Conservation (phyloP, 1,140 invertebrate species). For the Cheumatopsyche charites region DNA sequence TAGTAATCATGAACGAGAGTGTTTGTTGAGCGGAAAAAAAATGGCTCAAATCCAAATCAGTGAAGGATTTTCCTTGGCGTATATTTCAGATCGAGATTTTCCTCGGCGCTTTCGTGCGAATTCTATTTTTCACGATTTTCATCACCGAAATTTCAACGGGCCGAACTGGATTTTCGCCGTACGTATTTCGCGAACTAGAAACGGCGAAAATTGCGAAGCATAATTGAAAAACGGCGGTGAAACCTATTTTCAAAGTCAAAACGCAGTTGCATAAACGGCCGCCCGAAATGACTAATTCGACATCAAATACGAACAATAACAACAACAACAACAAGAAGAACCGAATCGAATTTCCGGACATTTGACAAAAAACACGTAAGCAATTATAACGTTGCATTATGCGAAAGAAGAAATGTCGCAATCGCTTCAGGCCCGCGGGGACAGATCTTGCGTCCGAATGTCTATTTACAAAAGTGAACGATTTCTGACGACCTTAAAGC, state of each 20-base stretch:
- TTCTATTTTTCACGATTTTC: too few species aligned
- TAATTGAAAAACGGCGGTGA: not conserved
- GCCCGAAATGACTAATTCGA: constrained; percentile 10
- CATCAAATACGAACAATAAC: not conserved
- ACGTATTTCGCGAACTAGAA: too few species aligned
- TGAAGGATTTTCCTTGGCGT: constrained; percentile 16
- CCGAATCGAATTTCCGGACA: not conserved
- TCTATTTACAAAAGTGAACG: not conserved
- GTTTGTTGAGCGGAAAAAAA: constrained; percentile 9
- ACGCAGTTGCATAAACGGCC: not conserved
- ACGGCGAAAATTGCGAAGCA: not conserved
- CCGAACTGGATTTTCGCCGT: too few species aligned
- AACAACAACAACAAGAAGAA: not conserved
- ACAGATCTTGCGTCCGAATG: not conserved
- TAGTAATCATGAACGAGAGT: not conserved
- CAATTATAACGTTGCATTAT: not conserved
- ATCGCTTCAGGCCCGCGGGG: too few species aligned
- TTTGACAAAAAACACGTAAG: not conserved
- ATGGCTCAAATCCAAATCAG: constrained; percentile 3
- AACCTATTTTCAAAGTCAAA: constrained; percentile 16
- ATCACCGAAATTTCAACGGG: too few species aligned
- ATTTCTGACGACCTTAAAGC: not conserved
- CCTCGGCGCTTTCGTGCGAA: too few species aligned
- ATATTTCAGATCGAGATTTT: too few species aligned
- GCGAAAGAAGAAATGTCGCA: too few species aligned